These are phyloP conservation scores for Isurus oxyrinchus DNA, from an alignment of 2,113 vertebrate species.

Conservation along the genomic window DNA sequence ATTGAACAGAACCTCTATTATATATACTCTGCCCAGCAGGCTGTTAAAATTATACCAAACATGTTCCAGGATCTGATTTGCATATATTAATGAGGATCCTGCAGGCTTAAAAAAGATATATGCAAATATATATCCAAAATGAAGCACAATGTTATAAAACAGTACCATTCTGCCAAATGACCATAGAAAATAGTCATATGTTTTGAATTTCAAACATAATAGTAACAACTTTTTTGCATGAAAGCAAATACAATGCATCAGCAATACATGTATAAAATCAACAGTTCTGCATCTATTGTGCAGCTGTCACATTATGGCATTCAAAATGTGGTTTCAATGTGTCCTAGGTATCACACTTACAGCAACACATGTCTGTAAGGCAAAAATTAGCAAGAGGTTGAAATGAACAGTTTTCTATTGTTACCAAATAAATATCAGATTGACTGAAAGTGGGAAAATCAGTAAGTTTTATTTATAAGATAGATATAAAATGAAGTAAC, in stretches of 20 bases:
- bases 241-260: not conserved
- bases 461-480: not conserved
- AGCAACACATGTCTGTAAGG: not conserved
- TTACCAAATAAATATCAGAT: not conserved
- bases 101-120: not conserved
- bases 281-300: not conserved
- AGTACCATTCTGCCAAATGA: not conserved
- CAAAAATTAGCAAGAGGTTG: not conserved
- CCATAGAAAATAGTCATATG: not conserved
- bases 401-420: not conserved
- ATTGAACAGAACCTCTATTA: not conserved
- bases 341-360: not conserved
- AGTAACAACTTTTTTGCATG: not conserved
- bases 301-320: not conserved
- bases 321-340: not conserved
- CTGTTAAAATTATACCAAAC: not conserved
- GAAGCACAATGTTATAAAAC: not conserved
- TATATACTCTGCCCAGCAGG: not conserved
- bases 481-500: not conserved
- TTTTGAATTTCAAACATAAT: not conserved
- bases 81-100: not conserved
- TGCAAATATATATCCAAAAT: not conserved
- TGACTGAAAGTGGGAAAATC: not conserved
- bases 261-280: not conserved
- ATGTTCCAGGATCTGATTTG: not conserved